phyloP scores from a whole-genome alignment of 2,888 invertebrate species.

The Nephrotoma appendiculata region DNA sequence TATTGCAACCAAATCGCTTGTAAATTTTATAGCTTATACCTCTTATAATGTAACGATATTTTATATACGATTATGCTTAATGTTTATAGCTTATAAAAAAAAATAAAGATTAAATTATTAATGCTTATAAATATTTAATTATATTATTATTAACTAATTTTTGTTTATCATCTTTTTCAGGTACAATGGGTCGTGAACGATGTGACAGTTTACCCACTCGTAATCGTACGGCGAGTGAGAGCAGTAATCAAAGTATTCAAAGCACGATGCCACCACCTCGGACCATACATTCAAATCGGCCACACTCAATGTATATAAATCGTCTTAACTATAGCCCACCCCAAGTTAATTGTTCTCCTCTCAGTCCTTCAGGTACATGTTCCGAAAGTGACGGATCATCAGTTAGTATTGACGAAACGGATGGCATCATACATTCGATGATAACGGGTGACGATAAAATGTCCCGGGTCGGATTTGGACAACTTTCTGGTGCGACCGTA shows the following conservation, averaged over 20 bases:
- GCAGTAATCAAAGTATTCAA: slow-evolving; percentile 26
- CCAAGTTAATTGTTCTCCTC: slow-evolving; percentile 38
- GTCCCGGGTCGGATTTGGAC: slow-evolving; percentile 12
- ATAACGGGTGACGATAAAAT: slow-evolving; percentile 39
- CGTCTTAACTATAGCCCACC: slow-evolving; percentile 27
- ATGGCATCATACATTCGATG: slow-evolving; percentile 38
- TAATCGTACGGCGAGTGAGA: slow-evolving; percentile 49
- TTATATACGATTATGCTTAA: not conserved
- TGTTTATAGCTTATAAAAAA: not conserved
- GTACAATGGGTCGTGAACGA: slow-evolving; percentile 42
- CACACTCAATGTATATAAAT: slow-evolving; percentile 30
- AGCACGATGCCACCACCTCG: slow-evolving; percentile 30
- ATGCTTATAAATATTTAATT: not conserved
- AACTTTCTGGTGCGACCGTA: slow-evolving; percentile 26
- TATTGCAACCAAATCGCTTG: not conserved
- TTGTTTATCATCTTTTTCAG: slow-evolving; percentile 11
- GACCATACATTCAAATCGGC: slow-evolving; percentile 32
- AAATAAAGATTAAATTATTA: not conserved
- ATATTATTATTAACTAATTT: not conserved
- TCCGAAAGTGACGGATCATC: slow-evolving; percentile 56
- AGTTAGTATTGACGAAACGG: slow-evolving; percentile 47
- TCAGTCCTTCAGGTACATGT: slow-evolving; percentile 46
- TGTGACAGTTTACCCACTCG: slow-evolving; percentile 74
- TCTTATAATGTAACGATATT: not conserved
- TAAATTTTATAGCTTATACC: not conserved